A percentile compares a stretch with the other conserved stretches of the same genome.
phyloP scores from a whole-genome alignment of 2,113 vertebrate genomes.

The Raja brachyura region DNA sequence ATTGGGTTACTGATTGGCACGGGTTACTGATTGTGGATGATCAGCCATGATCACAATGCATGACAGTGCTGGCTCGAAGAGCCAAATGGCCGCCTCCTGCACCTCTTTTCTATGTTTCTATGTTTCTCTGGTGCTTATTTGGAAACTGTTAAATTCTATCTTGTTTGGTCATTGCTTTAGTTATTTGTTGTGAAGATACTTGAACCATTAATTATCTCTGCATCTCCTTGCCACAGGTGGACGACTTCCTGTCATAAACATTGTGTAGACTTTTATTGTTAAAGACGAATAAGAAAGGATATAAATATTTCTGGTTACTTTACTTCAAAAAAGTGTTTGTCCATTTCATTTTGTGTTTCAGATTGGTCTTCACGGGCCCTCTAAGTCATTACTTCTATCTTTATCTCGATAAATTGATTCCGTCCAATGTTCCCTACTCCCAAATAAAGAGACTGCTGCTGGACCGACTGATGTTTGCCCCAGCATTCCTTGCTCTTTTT shows the following conservation, averaged over 20 bases:
- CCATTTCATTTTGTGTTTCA: constrained; percentile 45
- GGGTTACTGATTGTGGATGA: no score
- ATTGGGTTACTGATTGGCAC: no score
- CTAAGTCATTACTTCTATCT: constrained; percentile 77
- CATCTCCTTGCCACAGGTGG: neutral
- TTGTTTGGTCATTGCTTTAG: no score
- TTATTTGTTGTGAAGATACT: no score
- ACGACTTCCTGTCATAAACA: neutral
- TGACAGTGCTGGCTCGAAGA: no score
- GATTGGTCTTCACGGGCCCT: constrained; percentile 71
- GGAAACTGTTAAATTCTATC: no score
- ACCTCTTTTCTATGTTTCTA: no score
- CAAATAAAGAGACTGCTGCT: constrained; percentile 67
- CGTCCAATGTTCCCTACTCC: constrained; percentile 58
- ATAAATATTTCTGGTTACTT: constrained; percentile 3
- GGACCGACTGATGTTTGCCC: constrained; percentile 73
- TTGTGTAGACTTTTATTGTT: neutral
- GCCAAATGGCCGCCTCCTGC: no score
- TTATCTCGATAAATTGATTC: constrained; percentile 68
- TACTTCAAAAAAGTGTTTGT: neutral
- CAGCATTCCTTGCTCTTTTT: constrained; percentile 71
- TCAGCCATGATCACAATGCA: no score
- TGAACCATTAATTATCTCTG: neutral
- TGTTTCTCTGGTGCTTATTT: no score
- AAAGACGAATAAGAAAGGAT: neutral